phyloP scores from a whole-genome alignment of 2,797 vertebrate genomes.

The Eospalax fontanierii region DNA sequence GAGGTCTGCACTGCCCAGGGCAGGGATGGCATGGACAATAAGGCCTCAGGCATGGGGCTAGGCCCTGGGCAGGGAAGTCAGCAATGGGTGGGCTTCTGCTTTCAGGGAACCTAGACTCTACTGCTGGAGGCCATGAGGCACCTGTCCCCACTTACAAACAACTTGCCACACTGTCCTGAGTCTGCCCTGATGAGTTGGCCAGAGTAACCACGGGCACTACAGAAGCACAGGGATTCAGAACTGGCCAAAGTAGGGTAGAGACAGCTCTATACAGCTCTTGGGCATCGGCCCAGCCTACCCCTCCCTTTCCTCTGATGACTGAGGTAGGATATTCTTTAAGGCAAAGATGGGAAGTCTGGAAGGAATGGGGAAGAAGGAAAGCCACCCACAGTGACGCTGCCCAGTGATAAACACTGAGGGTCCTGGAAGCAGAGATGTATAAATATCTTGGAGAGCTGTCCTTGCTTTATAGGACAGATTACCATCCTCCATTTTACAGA shows the following conservation, averaged over 20 bases:
- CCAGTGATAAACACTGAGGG: not conserved
- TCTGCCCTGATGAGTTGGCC: not conserved
- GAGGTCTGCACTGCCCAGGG: not conserved
- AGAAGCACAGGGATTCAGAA: too few species aligned
- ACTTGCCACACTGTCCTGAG: not conserved
- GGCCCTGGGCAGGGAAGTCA: not conserved
- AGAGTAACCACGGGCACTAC: not conserved
- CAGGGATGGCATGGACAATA: not conserved
- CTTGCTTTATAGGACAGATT: not conserved
- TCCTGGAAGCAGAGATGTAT: not conserved
- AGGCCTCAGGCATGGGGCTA: too few species aligned
- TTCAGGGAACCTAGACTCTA: not conserved
- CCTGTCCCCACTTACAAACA: not conserved
- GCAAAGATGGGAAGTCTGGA: not conserved
- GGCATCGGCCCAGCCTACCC: not conserved
- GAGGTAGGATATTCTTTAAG: not conserved
- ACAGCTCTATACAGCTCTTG: not conserved
- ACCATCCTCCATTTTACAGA: not conserved
- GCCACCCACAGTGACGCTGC: not conserved
- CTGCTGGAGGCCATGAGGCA: fast-evolving
- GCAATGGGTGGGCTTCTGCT: not conserved
- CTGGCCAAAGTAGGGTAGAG: not conserved
- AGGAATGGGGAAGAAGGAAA: not conserved
- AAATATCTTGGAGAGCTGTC: not conserved
- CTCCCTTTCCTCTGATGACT: not conserved